Base-by-base conservation (phyloP, 2,797 vertebrate species). In the Sebastiscus tertius region DNA sequence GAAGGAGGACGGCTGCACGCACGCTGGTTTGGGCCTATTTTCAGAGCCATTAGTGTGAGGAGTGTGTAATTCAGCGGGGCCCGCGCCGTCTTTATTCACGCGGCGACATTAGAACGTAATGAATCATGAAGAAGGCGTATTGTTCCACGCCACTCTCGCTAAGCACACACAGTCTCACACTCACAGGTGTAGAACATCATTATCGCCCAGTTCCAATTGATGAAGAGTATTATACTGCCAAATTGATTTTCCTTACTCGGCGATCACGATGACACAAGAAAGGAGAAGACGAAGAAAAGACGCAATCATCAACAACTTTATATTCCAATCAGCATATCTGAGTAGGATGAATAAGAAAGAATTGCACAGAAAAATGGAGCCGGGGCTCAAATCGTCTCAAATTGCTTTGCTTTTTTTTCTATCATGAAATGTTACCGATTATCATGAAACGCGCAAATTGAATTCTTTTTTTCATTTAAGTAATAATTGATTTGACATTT, bases 401-500 rank as follows among this genome's bases (percentile, higher is more conserved):
- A 94, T 93, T 90, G 89, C 82, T 90, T 92, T 79, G 77, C 68
- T 79, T 31, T 64, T 56, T 46, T 24, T 61, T 70, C 83, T 83
- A 89, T 93, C 89, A 81, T 76, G 82, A 92, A 94, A 94, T 89
- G 89, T 94, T 92, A 79, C 87, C 77, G 92, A 95, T 94, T 93
- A 95, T 92, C 94, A 93, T 90, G 87, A 94, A 92, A 94, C 80
- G 75, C 46, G 75, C 85, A 94, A 94, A 96, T 94, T 94, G 92
- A 95, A 94, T 91, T 92, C 73, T 90, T 87, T 89, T 88, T 91
- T 91, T 87, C 89, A 93, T 91, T 90, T 90, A 93, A 93, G 91
- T 94, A 91, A 95, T 96, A 95, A 96, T 94, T 95, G 94, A 94
- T 95, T 95, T 94, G 94, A 95, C 93, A 94, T 94, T 95, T 95